Percentiles rank a stretch among this genome's conserved stretches.
These are phyloP conservation scores for Thyatira batis DNA, from an alignment of 2,888 invertebrate species.

Conservation along the genomic window DNA sequence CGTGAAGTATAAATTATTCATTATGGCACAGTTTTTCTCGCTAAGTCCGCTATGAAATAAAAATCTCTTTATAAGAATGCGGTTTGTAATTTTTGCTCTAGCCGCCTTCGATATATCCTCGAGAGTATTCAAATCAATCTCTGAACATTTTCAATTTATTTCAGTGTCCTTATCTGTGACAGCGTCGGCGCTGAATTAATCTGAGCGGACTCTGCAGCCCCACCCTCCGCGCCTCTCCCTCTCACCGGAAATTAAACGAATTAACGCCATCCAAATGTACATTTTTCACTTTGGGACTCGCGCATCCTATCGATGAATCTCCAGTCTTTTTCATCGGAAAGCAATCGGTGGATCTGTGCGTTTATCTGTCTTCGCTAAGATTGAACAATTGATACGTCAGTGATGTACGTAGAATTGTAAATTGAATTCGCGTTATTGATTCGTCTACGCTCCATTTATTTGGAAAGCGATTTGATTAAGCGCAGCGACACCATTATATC, in stretches of 20 bases:
- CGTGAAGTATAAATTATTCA: constrained; percentile 61
- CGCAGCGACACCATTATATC: constrained; percentile 57
- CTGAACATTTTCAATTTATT: constrained; percentile 83
- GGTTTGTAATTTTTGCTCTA: constrained; percentile 58
- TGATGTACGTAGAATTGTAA: constrained; percentile 78
- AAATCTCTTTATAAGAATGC: constrained; percentile 53
- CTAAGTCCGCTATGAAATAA: constrained; percentile 40
- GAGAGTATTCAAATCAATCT: constrained; percentile 82
- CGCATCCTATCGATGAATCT: constrained; percentile 79
- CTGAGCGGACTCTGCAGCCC: constrained; percentile 67
- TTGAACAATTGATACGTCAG: constrained; percentile 80
- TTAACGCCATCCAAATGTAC: constrained; percentile 83
- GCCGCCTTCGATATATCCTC: constrained; percentile 71
- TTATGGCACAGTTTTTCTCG: constrained; percentile 52
- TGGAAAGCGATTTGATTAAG: constrained; percentile 73
- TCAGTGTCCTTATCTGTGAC: constrained; percentile 81
- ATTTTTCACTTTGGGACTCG: constrained; percentile 80
- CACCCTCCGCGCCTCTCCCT: constrained; percentile 45
- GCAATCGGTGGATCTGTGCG: constrained; percentile 72
- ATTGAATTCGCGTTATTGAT: constrained; percentile 78
- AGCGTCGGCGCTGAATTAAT: constrained; percentile 80
- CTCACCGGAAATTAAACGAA: constrained; percentile 83
- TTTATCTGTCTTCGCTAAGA: constrained; percentile 78
- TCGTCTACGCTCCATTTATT: constrained; percentile 74
- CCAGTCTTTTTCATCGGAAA: constrained; percentile 76